phyloP scores from a whole-genome alignment of 2,797 vertebrate species.

The Acanthiza pusilla region DNA sequence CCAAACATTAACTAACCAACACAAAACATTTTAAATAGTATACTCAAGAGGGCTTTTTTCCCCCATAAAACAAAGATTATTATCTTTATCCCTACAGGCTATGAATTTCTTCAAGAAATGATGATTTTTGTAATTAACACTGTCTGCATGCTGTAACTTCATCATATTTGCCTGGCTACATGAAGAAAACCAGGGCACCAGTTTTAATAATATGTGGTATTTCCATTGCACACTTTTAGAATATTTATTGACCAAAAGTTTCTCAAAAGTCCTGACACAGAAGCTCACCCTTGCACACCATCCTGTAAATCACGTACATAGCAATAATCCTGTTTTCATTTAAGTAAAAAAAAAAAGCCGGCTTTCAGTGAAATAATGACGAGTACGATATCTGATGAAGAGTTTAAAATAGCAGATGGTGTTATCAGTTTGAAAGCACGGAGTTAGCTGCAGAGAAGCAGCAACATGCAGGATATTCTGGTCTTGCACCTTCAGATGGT shows the following conservation, averaged over 20 bases:
- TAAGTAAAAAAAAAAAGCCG: not conserved
- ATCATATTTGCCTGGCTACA: not conserved
- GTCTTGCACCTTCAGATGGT: slow-evolving; percentile 49
- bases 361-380: not conserved
- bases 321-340: not conserved
- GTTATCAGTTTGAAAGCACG: slow-evolving; percentile 28
- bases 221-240: not conserved
- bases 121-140: slow-evolving; percentile 27
- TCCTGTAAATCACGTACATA: not conserved
- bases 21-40: not conserved
- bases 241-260: not conserved
- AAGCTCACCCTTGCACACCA: not conserved
- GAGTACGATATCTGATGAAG: not conserved
- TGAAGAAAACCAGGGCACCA: not conserved
- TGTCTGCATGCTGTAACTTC: not conserved
- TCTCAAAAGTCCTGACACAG: not conserved
- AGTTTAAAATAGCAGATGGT: slow-evolving; percentile 53
- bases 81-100: not conserved
- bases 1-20: not conserved
- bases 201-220: not conserved
- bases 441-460: slow-evolving; percentile 18
- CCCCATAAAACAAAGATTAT: not conserved
- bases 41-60: not conserved
- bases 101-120: not conserved
- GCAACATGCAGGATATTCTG: slow-evolving; percentile 37